Evolutionary conservation across 2,113 vertebrate genomes (phyloP).

Genomic region (Eidolon helvum): DNA sequence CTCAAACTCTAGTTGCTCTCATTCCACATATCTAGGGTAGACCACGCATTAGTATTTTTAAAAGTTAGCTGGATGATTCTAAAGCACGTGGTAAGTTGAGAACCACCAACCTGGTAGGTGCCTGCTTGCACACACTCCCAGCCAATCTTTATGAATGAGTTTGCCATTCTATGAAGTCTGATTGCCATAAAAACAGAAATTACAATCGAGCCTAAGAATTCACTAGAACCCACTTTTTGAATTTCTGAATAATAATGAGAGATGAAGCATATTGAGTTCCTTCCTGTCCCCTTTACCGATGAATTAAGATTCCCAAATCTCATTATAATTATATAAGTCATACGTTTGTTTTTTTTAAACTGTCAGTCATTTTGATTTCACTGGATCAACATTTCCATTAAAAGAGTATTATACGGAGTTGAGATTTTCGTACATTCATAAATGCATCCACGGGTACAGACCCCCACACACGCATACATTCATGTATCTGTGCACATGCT

Average conservation of each 20-base stretch:
- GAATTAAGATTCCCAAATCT: constrained; percentile 15
- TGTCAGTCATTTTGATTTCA: constrained; percentile 48
- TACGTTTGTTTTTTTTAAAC: not conserved
- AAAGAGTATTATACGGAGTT: not conserved
- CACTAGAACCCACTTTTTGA: not conserved
- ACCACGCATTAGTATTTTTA: not conserved
- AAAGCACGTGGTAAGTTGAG: not conserved
- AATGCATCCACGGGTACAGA: not conserved
- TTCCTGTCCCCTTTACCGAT: not conserved
- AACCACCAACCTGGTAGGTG: not conserved
- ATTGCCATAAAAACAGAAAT: not conserved
- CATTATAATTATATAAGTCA: not conserved
- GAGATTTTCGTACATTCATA: not conserved
- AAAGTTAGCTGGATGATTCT: not conserved
- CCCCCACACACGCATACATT: not conserved
- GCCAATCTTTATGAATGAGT: not conserved
- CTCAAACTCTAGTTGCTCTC: not conserved
- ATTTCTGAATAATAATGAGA: constrained; percentile 7
- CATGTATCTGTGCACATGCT: too few species aligned
- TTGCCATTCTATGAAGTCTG: not conserved
- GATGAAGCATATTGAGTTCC: not conserved
- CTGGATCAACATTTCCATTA: constrained; percentile 4
- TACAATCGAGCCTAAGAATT: not conserved
- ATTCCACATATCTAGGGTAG: not conserved
- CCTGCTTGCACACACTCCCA: fast-evolving